These are phyloP conservation scores for Macrotrachela quadricornifera DNA, from an alignment of 1,140 invertebrate genomes.

Conservation along the genomic window DNA sequence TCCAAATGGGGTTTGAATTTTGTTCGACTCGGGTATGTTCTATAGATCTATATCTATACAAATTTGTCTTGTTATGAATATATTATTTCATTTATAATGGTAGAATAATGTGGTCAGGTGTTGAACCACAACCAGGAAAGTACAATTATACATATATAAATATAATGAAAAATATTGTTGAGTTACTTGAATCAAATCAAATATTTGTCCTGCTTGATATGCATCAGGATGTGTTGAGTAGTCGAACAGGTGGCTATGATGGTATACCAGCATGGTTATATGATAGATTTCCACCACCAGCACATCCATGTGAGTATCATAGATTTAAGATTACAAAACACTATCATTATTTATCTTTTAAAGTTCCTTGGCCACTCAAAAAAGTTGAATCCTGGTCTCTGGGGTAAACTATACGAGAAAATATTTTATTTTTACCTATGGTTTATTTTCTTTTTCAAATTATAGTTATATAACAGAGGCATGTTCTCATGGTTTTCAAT, in stretches of 20 bases:
- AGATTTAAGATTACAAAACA: too few species aligned
- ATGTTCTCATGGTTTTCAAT: conserved; percentile 13
- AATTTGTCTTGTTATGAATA: too few species aligned
- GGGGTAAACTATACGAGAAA: too few species aligned
- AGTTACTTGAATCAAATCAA: not conserved
- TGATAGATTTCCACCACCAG: conserved; percentile 10
- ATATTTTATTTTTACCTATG: too few species aligned
- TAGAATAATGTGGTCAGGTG: conserved; percentile 1
- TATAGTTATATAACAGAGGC: conserved; percentile 13
- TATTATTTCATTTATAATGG: too few species aligned
- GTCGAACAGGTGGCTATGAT: not conserved
- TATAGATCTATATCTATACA: too few species aligned
- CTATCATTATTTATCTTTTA: too few species aligned
- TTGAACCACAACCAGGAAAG: not conserved
- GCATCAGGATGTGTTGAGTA: conserved; percentile 7
- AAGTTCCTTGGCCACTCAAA: too few species aligned
- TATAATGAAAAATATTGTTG: not conserved
- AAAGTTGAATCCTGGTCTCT: too few species aligned
- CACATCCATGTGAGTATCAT: too few species aligned
- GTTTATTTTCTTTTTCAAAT: too few species aligned
- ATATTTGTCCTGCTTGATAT: conserved; percentile 5
- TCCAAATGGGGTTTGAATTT: conserved; percentile 7
- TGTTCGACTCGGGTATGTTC: not conserved
- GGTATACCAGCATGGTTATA: conserved; percentile 12
- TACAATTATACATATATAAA: conserved; percentile 1